Percentiles rank a stretch among this genome's conserved stretches.
These are phyloP conservation scores for Drosophila robusta DNA, from an alignment of 2,888 invertebrate genomes.

Conservation along the genomic window DNA sequence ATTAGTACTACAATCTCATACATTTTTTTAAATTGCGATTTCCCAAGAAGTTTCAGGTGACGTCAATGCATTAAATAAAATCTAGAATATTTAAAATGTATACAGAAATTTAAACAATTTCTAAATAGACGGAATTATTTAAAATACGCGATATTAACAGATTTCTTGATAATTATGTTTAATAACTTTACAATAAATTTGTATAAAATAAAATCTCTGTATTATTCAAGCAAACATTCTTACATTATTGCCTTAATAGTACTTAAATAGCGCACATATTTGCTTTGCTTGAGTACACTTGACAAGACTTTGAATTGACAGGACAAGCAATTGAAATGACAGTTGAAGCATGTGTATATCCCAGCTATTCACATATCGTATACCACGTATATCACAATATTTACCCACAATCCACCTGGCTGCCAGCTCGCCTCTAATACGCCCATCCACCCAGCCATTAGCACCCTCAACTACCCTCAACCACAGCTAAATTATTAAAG, in stretches of 20 bases:
- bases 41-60: no score
- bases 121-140: no score
- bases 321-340: conserved; percentile 15
- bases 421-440: conserved; percentile 28
- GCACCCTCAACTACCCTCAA: conserved; percentile 24
- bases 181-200: background rate
- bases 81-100: no score
- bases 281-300: background rate
- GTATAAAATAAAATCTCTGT: no score
- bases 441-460: conserved; percentile 14
- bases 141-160: no score
- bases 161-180: no score
- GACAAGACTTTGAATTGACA: conserved; percentile 10
- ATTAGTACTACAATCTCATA: background rate
- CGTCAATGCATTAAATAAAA: no score
- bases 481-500: conserved; percentile 67
- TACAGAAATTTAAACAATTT: no score
- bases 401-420: conserved; percentile 23
- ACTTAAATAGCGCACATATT: background rate
- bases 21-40: no score
- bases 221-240: background rate
- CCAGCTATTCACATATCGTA: conserved; percentile 1
- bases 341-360: conserved; percentile 8
- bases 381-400: conserved; percentile 20
- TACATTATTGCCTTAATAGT: background rate